These are phyloP conservation scores for Oryzias celebensis DNA, from an alignment of 2,113 vertebrate species.

Conservation along the genomic window DNA sequence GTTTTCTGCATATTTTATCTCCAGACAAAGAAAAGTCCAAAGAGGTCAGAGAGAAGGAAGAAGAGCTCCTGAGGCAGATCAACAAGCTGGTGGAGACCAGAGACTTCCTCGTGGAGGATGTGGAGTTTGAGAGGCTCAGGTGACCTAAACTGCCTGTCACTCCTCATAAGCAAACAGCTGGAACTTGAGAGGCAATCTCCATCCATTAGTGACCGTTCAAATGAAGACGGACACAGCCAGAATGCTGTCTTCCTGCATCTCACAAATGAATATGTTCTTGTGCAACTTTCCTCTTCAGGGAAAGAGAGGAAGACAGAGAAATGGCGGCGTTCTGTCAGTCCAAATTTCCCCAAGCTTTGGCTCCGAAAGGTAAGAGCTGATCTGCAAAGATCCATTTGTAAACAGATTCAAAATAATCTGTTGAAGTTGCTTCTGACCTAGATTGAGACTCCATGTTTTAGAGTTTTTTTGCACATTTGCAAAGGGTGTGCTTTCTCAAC, in stretches of 20 bases:
- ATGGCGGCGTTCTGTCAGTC: conserved; percentile 86
- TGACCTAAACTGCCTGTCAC: conserved; percentile 39
- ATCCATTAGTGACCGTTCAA: neutral
- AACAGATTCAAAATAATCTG: neutral
- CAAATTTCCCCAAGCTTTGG: conserved; percentile 77
- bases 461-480: too few species aligned
- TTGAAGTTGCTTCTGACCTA: too few species aligned
- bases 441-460: too few species aligned
- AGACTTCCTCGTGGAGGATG: conserved; percentile 90
- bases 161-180: neutral
- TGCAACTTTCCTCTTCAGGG: conserved; percentile 70
- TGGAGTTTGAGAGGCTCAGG: conserved; percentile 89
- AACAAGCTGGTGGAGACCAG: conserved; percentile 90
- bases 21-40: conserved; percentile 83
- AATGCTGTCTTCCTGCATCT: neutral
- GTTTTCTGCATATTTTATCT: neutral
- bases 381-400: neutral
- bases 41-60: conserved; percentile 80
- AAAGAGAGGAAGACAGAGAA: conserved; percentile 87
- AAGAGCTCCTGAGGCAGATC: conserved; percentile 85
- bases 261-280: neutral
- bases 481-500: too few species aligned
- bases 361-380: conserved; percentile 75
- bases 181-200: neutral
- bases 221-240: neutral